Evolutionary conservation across 2,113 vertebrate species (phyloP), one percentile per base, ranked within the genome.

Genomic region (Laticauda laticaudata): DNA sequence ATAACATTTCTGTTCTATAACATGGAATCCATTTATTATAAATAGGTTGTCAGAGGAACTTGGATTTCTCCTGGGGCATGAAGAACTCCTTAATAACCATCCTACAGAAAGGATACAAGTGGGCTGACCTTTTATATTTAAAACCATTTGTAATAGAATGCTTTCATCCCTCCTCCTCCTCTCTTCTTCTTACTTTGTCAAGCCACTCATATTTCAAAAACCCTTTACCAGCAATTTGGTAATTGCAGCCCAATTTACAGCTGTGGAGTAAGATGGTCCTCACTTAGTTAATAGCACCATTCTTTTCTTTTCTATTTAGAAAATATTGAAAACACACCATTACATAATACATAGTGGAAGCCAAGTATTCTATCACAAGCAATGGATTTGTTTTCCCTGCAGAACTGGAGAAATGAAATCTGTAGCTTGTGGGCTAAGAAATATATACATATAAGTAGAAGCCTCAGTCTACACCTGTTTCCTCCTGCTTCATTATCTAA

Each of bases 61-160:
- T 69, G 26, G 2, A 53, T 23, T 88, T 48, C 24, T n/a, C 20
- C 12, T 10, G 5, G 51, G 11, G 1, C 69, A 56, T 53, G 43
- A 24, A 75, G 54, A 39, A 7, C 54, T 39, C 45, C 86, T 86
- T n/a, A 86, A n/a, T 21, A 43, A 51, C 69, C 15, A 61, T 85
- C 88, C 9, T 59, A 43, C 86, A 55, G 53, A 53, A 94, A 0
- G 0, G n/a, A 93, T 34, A 4, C 23, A 39, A 81, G 69, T 20
- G 55, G 6, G 8, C 26, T 95, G 94, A 90, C 89, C 92, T 94
- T 97, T 92, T 93, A 93, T 51, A 59, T 93, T 93, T 92, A 95
- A 96, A 91, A 94, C 81, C 95, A 95, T 90, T 94, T 95, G 93
- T 93, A 93, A 0, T 0, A 90, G 90, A 93, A 81, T 94, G 89